Base-by-base conservation (phyloP, 64 coral and sea anemone genomes). In the Exaiptasia diaphana region DNA sequence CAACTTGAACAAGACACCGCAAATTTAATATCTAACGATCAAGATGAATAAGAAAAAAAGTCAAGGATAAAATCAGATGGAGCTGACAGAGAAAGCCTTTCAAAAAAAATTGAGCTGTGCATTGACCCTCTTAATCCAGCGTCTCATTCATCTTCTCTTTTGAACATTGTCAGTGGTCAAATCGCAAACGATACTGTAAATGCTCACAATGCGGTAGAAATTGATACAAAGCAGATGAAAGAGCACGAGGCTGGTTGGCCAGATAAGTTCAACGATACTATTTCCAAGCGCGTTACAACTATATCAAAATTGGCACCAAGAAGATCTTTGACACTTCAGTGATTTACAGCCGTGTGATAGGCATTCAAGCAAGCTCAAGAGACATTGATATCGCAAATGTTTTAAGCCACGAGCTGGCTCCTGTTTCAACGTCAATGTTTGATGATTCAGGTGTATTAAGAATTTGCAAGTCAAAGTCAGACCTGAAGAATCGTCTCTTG, bases 341-440 rank as follows among this genome's bases (percentile, higher is more conserved):
- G 18, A 91, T 91, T 41, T 91, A 91, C 60, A 91, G 88, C 33
- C 14, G 80, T 33, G 73, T 91, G 10, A 91, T 71, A 61, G 73
- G 71, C 3, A 56, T 91, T 13, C 88, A 90, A 79, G 88, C 72
- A 55, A 84, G 88, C 45, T 78, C 85, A 68, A 68, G 85, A 22
- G 74, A 87, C 4, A 53, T 79, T 69, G 83, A 86, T 59, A 64
- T 86, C 41, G 62, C 64, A 76, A 76, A n/a, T 57, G 63, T 23
- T n/a, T 28, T 90, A 60, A 77, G 87, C 28, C 69, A 83, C 56
- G 87, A 90, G 21, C 57, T 90, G 4, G 79, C 71, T 67, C 87
- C 71, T 27, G 83, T 86, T 5, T 72, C 72, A 17, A 86, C 71
- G 28, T 86, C 83, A 35, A 87, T 87, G 74, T 87, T 87, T 53